These are phyloP conservation scores for Monarcha castaneiventris DNA, from an alignment of 2,113 vertebrate genomes.

Conservation along the genomic window DNA sequence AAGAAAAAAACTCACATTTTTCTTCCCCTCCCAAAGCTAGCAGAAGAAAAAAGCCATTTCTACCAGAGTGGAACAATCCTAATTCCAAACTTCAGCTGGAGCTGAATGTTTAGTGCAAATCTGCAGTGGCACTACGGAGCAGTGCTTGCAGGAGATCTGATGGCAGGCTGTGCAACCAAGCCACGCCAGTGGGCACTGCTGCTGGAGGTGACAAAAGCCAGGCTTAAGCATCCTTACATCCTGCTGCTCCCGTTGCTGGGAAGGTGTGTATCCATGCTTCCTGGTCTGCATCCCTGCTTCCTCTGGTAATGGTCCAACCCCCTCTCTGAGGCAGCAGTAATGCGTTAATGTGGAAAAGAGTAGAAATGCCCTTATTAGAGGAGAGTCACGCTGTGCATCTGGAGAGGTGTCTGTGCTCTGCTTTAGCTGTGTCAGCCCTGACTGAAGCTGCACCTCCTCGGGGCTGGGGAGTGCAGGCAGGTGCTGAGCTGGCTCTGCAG, in stretches of 20 bases:
- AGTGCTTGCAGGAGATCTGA: background rate
- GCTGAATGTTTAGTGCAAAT: background rate
- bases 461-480: background rate
- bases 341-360: background rate
- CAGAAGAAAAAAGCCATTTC: background rate
- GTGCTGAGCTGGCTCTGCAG: background rate
- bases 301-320: background rate
- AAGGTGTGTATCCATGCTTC: background rate
- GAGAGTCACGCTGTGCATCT: background rate
- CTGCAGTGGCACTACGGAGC: background rate
- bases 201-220: background rate
- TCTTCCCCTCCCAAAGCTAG: background rate
- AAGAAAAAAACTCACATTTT: background rate
- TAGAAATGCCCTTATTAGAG: background rate
- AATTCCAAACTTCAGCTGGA: background rate
- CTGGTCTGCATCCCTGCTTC: background rate
- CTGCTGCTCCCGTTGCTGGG: fast-evolving
- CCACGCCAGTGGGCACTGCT: background rate
- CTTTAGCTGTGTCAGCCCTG: background rate
- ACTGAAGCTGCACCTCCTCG: background rate
- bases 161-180: background rate
- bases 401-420: background rate
- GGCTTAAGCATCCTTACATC: background rate
- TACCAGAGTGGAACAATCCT: background rate
- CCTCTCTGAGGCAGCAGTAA: background rate